phyloP scores from a whole-genome alignment of 2,888 invertebrate genomes.

The Alloplasta piceator region DNA sequence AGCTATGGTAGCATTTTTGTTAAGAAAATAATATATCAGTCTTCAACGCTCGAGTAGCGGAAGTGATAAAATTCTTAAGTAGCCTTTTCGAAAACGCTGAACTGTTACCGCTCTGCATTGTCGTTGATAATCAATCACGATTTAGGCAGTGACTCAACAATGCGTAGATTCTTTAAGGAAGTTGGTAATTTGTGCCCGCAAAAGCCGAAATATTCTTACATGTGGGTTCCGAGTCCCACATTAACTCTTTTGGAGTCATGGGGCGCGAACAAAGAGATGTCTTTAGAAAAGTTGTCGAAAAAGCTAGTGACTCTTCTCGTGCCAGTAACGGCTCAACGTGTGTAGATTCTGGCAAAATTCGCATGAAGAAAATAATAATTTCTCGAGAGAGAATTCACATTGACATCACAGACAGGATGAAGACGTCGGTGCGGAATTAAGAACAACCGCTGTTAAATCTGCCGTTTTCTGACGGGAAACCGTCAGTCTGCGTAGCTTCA shows the following conservation, averaged over 20 bases:
- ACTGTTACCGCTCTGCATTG: constrained; percentile 19
- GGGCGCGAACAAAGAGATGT: background rate
- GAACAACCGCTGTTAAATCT: constrained; percentile 8
- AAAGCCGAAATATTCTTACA: constrained; percentile 60
- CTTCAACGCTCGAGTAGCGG: background rate
- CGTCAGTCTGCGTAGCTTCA: constrained; percentile 34
- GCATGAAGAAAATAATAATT: no score
- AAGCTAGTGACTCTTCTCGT: no score
- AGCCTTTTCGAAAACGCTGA: background rate
- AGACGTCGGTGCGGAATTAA: background rate
- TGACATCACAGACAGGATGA: no score
- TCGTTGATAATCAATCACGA: constrained; percentile 38
- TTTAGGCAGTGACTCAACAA: constrained; percentile 44
- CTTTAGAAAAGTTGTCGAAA: background rate
- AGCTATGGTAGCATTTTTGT: constrained; percentile 34
- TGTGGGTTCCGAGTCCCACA: background rate
- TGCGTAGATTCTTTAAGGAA: constrained; percentile 66
- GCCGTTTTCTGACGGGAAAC: background rate
- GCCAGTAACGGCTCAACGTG: background rate
- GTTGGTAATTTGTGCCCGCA: constrained; percentile 63
- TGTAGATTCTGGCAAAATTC: constrained; percentile 41
- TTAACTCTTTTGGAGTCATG: background rate
- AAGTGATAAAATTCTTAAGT: constrained; percentile 14
- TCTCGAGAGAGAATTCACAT: no score
- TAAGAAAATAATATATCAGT: background rate